These are phyloP conservation scores for Bombus waltoni DNA, from an alignment of 1,140 invertebrate species.

Conservation along the genomic window DNA sequence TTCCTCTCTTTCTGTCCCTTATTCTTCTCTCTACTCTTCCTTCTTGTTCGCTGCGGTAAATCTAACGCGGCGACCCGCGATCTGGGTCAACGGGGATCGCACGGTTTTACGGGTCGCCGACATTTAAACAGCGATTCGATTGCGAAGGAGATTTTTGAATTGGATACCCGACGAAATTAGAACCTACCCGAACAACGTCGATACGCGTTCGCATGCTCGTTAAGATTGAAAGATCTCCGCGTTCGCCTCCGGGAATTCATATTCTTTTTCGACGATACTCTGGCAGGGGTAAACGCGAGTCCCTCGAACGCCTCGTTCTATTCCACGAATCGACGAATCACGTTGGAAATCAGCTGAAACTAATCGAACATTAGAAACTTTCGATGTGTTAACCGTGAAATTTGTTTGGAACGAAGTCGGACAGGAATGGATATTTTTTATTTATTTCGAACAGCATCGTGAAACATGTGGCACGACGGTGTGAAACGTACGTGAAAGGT, in stretches of 20 bases:
- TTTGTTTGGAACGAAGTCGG: background rate
- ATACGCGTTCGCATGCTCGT: conserved; percentile 15
- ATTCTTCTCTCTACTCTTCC: conserved; percentile 12
- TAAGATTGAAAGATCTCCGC: background rate
- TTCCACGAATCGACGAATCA: background rate
- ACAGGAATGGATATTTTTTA: background rate
- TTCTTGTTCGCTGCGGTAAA: conserved; percentile 42
- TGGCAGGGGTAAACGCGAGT: background rate
- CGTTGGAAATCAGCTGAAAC: background rate
- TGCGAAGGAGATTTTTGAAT: conserved; percentile 43
- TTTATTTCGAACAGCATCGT: background rate
- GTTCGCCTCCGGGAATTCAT: background rate
- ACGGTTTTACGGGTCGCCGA: conserved; percentile 45
- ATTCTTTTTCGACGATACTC: background rate
- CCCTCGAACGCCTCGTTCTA: background rate
- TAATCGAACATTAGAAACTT: background rate
- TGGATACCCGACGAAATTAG: conserved; percentile 10
- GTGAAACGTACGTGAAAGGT: background rate
- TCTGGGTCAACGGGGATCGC: conserved; percentile 44
- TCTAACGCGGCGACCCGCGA: conserved; percentile 28
- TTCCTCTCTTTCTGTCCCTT: background rate
- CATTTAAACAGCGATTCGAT: conserved; percentile 45
- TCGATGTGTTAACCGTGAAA: background rate
- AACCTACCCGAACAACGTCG: background rate
- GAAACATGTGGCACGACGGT: too few species aligned